Conservation (phyloP, 2,797 vertebrate genomes). For the Pseudocheirus occidentalis region DNA sequence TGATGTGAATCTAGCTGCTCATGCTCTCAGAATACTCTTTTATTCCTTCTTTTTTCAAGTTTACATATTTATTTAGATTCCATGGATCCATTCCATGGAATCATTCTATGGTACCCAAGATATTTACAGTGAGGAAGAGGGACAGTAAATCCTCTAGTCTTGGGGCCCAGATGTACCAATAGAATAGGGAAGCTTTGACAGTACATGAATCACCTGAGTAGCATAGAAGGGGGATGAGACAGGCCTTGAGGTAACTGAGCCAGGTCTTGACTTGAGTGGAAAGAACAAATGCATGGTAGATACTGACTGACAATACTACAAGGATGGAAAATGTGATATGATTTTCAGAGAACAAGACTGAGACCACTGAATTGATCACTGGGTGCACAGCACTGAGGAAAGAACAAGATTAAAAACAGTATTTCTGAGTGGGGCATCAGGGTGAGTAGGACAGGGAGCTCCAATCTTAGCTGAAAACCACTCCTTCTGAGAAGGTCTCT, state of each 20-base stretch:
- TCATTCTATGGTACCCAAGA: neutral
- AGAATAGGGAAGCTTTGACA: neutral
- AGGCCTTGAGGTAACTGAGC: neutral
- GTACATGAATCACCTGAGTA: slow-evolving; percentile 39
- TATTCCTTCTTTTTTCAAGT: neutral
- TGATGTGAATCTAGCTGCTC: too few relatives aligned
- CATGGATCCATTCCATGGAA: too few relatives aligned
- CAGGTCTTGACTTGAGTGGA: too few relatives aligned
- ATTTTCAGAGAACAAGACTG: neutral
- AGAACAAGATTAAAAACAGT: too few relatives aligned
- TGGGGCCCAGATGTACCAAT: neutral
- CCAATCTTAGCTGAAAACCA: neutral
- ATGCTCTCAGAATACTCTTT: too few relatives aligned
- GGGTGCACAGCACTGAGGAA: too few relatives aligned
- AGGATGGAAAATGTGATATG: rapidly evolving
- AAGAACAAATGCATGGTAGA: neutral
- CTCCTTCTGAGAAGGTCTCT: neutral
- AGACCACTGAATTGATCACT: too few relatives aligned
- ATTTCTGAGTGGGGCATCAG: neutral
- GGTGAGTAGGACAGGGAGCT: neutral
- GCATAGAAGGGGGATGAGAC: neutral
- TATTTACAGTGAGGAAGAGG: neutral
- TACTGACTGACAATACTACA: rapidly evolving
- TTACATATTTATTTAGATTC: slow-evolving; percentile 35
- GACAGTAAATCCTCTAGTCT: neutral